Evolutionary conservation across 2,797 vertebrate species (phyloP).

Genomic region (Gephyroberyx darwinii): DNA sequence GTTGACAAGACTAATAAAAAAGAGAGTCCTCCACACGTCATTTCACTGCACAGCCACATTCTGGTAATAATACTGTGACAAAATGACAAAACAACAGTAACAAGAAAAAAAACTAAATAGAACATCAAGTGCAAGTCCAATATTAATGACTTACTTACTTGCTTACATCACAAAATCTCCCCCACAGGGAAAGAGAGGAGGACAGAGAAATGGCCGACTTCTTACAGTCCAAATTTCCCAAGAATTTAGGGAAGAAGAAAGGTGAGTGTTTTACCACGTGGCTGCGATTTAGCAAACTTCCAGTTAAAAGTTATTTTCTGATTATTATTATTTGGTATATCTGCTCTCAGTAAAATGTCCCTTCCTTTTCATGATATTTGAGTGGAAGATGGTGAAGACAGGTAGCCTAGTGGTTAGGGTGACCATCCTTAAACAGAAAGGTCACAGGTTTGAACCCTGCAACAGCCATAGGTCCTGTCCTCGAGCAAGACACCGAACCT

Average conservation of each 20-base stretch:
- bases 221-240: conserved; percentile 85
- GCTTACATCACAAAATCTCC: conserved; percentile 15
- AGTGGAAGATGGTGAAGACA: too few relatives aligned
- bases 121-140: background rate
- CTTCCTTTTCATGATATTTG: too few relatives aligned
- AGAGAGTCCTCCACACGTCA: background rate
- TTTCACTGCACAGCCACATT: background rate
- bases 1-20: too few relatives aligned
- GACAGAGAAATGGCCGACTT: conserved; percentile 91
- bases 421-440: too few relatives aligned
- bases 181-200: conserved; percentile 87
- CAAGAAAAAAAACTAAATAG: background rate
- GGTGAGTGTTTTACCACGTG: conserved; percentile 56
- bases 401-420: too few relatives aligned
- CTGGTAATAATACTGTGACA: background rate
- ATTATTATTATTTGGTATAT: too few relatives aligned
- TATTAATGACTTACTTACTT: background rate
- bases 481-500: too few relatives aligned
- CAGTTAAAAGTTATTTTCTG: background rate
- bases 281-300: background rate
- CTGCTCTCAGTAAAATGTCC: too few relatives aligned
- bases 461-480: too few relatives aligned
- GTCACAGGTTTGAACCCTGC: too few relatives aligned
- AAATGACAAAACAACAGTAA: background rate
- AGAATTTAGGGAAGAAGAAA: conserved; percentile 76